Evolutionary conservation across 2,797 vertebrate genomes (phyloP), one percentile per base, ranked within the genome.

Genomic region (Manis pentadactyla): DNA sequence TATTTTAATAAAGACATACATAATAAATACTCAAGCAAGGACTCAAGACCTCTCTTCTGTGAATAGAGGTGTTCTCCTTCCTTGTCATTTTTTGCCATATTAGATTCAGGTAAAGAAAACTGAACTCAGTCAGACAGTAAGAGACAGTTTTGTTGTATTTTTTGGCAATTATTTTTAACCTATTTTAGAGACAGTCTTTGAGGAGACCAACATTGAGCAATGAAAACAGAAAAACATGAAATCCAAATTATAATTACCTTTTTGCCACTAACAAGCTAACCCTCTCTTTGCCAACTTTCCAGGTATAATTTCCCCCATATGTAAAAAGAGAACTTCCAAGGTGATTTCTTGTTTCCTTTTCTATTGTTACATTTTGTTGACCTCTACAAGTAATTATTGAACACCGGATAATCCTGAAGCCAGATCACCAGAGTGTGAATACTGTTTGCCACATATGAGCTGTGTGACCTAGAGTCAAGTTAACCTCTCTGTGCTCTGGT

Each of bases 91-190:
- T 64, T 53, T 84, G n/a, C 39, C 15, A 96, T 46, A 51, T 89
- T 87, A 73, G 71, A 84, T 87, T 79, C 27, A 92, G n/a, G 29
- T 57, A 69, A 94, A 94, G 21, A 91, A 53, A 91, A 51, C 0
- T 74, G 12, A 96, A 91, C 88, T 95, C 18, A 77, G n/a, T 66
- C n/a, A 95, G 29, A 78, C n/a, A 94, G 57, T 34, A 23, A 90
- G 19, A 78, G 7, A 77, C 27, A 15, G 71, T 79, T 94, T 92
- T 93, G 7, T 61, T 90, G 42, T 12, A 5, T 71, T 87, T 46
- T 7, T 77, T 81, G 11, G 23, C 79, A 94, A 95, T 66, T 59
- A 71, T 77, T 49, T 91, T 96, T 66, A 39, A 89, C 49, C 29
- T 61, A 46, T 93, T 31, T 91, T 88, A 75, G 23, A 90, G 25